These are phyloP conservation scores for Venturia canescens DNA, from an alignment of 1,140 invertebrate species.

Conservation along the genomic window DNA sequence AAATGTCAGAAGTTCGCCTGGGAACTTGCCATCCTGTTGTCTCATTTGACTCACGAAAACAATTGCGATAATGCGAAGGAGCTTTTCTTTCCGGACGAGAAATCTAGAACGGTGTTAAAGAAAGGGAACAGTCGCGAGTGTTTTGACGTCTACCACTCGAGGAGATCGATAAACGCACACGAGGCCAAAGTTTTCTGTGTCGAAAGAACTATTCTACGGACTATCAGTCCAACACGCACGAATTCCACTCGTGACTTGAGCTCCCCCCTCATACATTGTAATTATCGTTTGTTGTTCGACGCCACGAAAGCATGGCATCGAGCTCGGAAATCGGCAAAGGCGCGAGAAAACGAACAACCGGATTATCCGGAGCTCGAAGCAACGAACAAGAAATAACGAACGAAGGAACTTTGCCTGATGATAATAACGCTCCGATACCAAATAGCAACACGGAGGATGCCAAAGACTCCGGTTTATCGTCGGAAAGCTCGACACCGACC, in stretches of 20 bases:
- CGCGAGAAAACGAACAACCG: conserved; percentile 57
- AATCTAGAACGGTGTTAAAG: not conserved
- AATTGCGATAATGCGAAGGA: not conserved
- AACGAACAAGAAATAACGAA: conserved; percentile 37
- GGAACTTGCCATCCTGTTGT: not conserved
- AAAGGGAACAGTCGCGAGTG: not conserved
- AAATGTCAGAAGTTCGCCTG: conserved; percentile 31
- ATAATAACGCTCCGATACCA: conserved; percentile 23
- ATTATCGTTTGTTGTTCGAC: not conserved
- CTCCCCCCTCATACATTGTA: not conserved
- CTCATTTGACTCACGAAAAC: not conserved
- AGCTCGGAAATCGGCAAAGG: conserved; percentile 55
- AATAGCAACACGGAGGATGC: conserved; percentile 65
- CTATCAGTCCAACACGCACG: not conserved
- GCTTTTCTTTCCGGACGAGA: not conserved
- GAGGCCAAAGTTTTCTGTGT: conserved; percentile 33
- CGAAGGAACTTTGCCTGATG: conserved; percentile 50
- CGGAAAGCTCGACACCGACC: conserved; percentile 72
- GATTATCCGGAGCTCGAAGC: conserved; percentile 37
- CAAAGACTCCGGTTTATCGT: conserved; percentile 72
- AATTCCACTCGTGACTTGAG: not conserved
- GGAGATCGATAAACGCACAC: not conserved
- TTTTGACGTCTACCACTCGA: not conserved
- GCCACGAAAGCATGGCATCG: conserved; percentile 47
- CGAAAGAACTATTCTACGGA: not conserved